Evolutionary conservation across 2,888 invertebrate species (phyloP).

Genomic region (Hirtodrosophila confusa): DNA sequence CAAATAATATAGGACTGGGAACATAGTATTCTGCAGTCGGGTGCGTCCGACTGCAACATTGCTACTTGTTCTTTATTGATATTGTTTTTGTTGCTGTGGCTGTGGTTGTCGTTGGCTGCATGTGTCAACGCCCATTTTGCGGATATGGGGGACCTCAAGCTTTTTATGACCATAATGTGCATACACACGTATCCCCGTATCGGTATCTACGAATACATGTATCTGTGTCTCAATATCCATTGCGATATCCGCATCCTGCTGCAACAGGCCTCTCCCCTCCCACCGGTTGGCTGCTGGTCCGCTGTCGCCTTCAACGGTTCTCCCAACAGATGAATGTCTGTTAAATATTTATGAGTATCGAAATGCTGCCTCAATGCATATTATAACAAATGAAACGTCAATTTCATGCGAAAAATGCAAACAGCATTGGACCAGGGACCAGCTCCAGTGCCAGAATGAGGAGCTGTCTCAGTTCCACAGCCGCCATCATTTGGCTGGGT

Average conservation of each 20-base stretch:
- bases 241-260: constrained; percentile 40
- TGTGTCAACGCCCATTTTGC: constrained; percentile 47
- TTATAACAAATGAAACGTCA: constrained; percentile 79
- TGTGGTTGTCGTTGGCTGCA: constrained; percentile 25
- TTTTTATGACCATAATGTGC: constrained; percentile 55
- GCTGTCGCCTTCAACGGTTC: constrained; percentile 46
- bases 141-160: constrained; percentile 27
- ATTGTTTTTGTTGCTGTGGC: constrained; percentile 16
- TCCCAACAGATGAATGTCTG: constrained; percentile 71
- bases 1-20: too few relatives aligned
- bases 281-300: not conserved
- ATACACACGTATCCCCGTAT: constrained; percentile 32
- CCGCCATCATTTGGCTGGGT: constrained; percentile 19
- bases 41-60: too few relatives aligned
- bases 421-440: constrained; percentile 34
- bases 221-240: constrained; percentile 33
- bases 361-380: constrained; percentile 77
- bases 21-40: too few relatives aligned
- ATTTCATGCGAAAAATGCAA: constrained; percentile 69
- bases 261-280: constrained; percentile 28
- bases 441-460: constrained; percentile 23
- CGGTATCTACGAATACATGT: constrained; percentile 12
- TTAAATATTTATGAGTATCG: constrained; percentile 78
- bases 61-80: not conserved
- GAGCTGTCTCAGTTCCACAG: constrained; percentile 24